These are phyloP conservation scores for Dendronephthya gigantea DNA, from an alignment of 64 coral and sea anemone species.

Conservation along the genomic window DNA sequence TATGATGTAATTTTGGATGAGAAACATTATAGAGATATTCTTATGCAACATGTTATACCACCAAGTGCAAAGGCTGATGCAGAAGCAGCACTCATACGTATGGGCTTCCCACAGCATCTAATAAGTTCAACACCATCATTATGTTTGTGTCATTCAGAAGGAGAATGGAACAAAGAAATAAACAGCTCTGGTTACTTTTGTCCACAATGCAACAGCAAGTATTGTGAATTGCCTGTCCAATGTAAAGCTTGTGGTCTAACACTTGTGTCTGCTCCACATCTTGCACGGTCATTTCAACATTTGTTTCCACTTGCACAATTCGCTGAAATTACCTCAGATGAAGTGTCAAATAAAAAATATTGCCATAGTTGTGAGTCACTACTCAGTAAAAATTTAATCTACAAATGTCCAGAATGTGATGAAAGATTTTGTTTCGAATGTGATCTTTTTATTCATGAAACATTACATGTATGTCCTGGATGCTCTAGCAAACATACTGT, in stretches of 20 bases:
- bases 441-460: slow-evolving; percentile 90
- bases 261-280: slow-evolving; percentile 82
- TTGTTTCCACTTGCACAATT: slow-evolving; percentile 85
- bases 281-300: slow-evolving; percentile 93
- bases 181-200: slow-evolving; percentile 79
- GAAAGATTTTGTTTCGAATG: slow-evolving; percentile 86
- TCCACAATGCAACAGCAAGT: slow-evolving; percentile 99
- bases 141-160: slow-evolving; percentile 90
- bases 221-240: slow-evolving; percentile 88
- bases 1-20: slow-evolving; percentile 65
- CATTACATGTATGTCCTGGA: slow-evolving; percentile 83
- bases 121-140: slow-evolving; percentile 71
- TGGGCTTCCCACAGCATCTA: slow-evolving; percentile 92
- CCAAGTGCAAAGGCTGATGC: slow-evolving; percentile 56
- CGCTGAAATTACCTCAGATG: slow-evolving; percentile 38
- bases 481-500: slow-evolving; percentile 23
- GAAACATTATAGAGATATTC: slow-evolving; percentile 50
- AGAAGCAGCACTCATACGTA: too few relatives aligned
- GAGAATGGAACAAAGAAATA: slow-evolving; percentile 43
- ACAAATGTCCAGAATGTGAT: slow-evolving; percentile 51
- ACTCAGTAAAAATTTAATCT: slow-evolving; percentile 31
- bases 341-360: slow-evolving; percentile 18
- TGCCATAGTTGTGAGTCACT: background rate
- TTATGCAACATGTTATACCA: slow-evolving; percentile 60
- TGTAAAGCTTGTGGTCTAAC: slow-evolving; percentile 97